These are phyloP conservation scores for Holacanthus passer DNA, from an alignment of 2,113 vertebrate species.

Conservation along the genomic window DNA sequence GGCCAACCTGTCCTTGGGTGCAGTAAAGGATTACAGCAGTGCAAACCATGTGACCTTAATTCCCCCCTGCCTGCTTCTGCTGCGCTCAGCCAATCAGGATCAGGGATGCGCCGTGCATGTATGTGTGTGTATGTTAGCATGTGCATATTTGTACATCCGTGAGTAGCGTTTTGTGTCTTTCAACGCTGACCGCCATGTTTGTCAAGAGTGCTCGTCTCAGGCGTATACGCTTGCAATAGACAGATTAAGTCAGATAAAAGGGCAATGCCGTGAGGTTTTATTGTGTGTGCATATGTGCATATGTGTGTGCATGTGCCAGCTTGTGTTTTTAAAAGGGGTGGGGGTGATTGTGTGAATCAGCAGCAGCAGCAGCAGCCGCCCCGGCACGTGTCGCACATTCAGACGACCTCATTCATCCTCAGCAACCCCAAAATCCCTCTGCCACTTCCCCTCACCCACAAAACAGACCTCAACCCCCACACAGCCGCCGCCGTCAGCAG, in stretches of 20 bases:
- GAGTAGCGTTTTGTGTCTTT: constrained; percentile 21
- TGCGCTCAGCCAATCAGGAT: constrained; percentile 74
- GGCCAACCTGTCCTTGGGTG: constrained; percentile 75
- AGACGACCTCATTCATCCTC: constrained; percentile 79
- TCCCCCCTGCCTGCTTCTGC: constrained; percentile 68
- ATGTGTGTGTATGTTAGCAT: constrained; percentile 40
- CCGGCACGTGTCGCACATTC: constrained; percentile 78
- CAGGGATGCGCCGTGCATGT: constrained; percentile 52
- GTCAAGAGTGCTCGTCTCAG: constrained; percentile 38
- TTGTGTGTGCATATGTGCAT: constrained; percentile 41
- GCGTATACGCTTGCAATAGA: constrained; percentile 27
- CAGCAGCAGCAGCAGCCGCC: constrained; percentile 69
- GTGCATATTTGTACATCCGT: constrained; percentile 41
- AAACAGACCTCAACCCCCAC: constrained; percentile 69
- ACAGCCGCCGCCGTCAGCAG: constrained; percentile 57
- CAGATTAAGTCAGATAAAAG: constrained; percentile 61
- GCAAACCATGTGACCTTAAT: constrained; percentile 83
- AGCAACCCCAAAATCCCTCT: constrained; percentile 64
- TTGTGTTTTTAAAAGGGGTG: constrained; percentile 55
- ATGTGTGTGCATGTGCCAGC: constrained; percentile 40
- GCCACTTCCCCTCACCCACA: constrained; percentile 61
- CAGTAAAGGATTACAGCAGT: constrained; percentile 78
- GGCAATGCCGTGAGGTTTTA: constrained; percentile 35
- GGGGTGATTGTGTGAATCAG: constrained; percentile 68
- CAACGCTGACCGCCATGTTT: constrained; percentile 28